Conservation (phyloP, 2,888 invertebrate genomes). For the Parnassius mnemosyne region DNA sequence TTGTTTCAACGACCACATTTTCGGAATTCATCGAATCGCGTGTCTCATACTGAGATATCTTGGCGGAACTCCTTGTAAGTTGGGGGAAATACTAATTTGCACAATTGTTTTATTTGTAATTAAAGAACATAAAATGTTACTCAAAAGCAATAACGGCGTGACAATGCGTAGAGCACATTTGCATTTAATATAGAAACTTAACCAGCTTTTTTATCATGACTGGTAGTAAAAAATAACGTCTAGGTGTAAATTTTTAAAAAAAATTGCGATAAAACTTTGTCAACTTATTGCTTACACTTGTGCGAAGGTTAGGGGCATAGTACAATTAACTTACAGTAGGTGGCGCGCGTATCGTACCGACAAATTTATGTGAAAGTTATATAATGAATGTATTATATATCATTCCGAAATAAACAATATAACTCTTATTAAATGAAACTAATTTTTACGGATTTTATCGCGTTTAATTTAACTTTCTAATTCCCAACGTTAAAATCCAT, state of each 20-base stretch:
- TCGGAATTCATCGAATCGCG: slow-evolving; percentile 5
- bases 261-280: too few species aligned
- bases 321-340: too few species aligned
- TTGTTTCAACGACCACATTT: neutral
- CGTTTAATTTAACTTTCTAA: too few species aligned
- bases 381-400: too few species aligned
- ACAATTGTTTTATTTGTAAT: neutral
- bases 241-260: neutral
- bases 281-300: too few species aligned
- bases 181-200: neutral
- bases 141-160: neutral
- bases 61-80: neutral
- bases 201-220: neutral
- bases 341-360: too few species aligned
- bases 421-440: too few species aligned
- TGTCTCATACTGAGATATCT: neutral
- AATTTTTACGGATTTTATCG: too few species aligned
- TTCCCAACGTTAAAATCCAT: too few species aligned
- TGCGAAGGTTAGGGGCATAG: too few species aligned
- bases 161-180: neutral
- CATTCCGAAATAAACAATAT: too few species aligned
- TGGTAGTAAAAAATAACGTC: neutral
- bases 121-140: neutral
- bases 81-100: neutral
- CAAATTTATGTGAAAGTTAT: too few species aligned